These are phyloP conservation scores for Tragelaphus scriptus DNA, from an alignment of 2,113 vertebrate species.

Conservation along the genomic window DNA sequence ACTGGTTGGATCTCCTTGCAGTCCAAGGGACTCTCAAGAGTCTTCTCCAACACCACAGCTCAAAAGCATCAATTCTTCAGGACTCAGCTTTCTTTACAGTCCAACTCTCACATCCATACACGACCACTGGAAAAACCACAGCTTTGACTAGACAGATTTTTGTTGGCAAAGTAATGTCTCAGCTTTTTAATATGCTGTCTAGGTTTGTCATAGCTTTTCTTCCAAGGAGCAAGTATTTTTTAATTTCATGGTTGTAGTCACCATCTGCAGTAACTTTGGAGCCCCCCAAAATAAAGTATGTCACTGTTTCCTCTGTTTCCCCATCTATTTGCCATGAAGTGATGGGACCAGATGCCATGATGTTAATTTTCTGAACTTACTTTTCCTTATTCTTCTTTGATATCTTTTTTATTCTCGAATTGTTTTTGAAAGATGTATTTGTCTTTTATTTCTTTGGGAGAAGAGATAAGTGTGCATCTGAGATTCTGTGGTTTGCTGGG, in stretches of 20 bases:
- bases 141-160: neutral
- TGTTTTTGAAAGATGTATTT: neutral
- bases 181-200: neutral
- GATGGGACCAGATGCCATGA: neutral
- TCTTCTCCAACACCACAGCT: neutral
- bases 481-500: neutral
- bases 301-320: neutral
- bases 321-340: neutral
- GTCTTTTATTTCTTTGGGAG: neutral
- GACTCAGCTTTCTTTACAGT: neutral
- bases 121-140: neutral
- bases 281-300: rapidly evolving
- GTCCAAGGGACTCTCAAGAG: neutral
- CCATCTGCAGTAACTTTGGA: neutral
- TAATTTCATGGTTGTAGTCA: neutral
- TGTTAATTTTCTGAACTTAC: neutral
- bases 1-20: neutral
- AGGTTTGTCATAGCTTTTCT: neutral
- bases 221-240: neutral
- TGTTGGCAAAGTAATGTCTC: neutral
- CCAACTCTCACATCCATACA: neutral
- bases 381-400: neutral
- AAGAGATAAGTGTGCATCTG: neutral
- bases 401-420: neutral
- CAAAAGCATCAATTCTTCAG: neutral